phyloP scores from a whole-genome alignment of 2,888 invertebrate species.

The Cheilosia vulpina region DNA sequence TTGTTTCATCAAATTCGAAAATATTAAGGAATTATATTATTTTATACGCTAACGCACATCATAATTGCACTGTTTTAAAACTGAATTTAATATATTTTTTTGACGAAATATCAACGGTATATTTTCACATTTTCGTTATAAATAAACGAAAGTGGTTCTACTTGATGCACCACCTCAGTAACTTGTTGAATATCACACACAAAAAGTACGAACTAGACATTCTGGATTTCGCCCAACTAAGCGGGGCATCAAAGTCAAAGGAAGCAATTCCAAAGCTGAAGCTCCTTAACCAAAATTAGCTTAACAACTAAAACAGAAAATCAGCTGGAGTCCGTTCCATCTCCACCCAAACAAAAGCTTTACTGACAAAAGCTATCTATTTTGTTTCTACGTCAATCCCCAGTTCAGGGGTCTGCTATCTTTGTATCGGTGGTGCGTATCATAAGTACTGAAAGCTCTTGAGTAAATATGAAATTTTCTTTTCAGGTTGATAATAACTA shows the following conservation, averaged over 20 bases:
- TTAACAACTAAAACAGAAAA: slow-evolving; percentile 9
- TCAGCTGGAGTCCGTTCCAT: slow-evolving; percentile 11
- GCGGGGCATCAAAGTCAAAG: not conserved
- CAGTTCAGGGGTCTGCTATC: slow-evolving; percentile 21
- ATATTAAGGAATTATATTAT: not conserved
- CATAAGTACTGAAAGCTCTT: no score
- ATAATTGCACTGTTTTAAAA: not conserved
- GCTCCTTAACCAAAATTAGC: slow-evolving; percentile 16
- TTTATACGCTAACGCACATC: not conserved
- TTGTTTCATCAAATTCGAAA: not conserved
- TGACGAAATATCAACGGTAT: not conserved
- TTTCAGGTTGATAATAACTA: no score
- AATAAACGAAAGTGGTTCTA: not conserved
- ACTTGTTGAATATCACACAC: slow-evolving; percentile 40
- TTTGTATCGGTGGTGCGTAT: not conserved
- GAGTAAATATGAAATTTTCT: no score
- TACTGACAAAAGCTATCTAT: not conserved
- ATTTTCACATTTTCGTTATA: not conserved
- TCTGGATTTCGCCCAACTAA: slow-evolving; percentile 3
- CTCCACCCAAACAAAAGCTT: slow-evolving; percentile 15
- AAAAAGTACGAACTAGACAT: slow-evolving; percentile 7
- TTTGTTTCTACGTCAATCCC: not conserved
- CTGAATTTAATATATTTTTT: not conserved
- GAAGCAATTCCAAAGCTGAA: slow-evolving; percentile 14
- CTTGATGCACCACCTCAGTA: not conserved